These are phyloP conservation scores for Mesocentrotus franciscanus DNA, from an alignment of 53 echinoderm and acorn worm genomes.

Conservation along the genomic window DNA sequence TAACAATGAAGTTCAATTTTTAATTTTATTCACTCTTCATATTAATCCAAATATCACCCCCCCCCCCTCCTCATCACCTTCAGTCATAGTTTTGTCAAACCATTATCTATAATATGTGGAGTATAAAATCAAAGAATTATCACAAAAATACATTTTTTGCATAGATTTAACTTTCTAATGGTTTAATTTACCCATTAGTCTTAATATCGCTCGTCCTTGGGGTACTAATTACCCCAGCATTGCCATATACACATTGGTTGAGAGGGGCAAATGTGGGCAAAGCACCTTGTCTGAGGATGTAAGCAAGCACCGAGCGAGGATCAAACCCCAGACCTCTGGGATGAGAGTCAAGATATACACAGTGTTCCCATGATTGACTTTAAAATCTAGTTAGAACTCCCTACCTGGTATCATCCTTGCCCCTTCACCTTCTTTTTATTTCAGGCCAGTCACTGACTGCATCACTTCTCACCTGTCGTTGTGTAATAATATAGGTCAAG, in stretches of 20 bases:
- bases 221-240: too few species aligned
- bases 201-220: too few species aligned
- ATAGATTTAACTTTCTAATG: too few species aligned
- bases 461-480: slow-evolving; percentile 41
- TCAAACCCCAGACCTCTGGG: too few species aligned
- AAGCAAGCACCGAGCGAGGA: too few species aligned
- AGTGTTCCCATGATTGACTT: background rate
- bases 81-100: background rate
- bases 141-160: background rate
- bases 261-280: too few species aligned
- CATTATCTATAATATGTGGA: background rate
- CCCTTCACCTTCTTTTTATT: background rate
- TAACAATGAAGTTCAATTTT: background rate
- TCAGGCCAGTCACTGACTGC: background rate
- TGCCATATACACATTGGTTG: too few species aligned
- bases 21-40: background rate
- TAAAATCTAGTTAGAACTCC: background rate
- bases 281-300: too few species aligned
- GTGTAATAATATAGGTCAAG: slow-evolving; percentile 54
- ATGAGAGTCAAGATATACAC: too few species aligned
- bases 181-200: too few species aligned
- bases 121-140: background rate
- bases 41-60: background rate
- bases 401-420: background rate
- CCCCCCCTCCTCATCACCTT: background rate